Conservation (phyloP, 2,797 vertebrate genomes). For the Tolypeutes matacus region DNA sequence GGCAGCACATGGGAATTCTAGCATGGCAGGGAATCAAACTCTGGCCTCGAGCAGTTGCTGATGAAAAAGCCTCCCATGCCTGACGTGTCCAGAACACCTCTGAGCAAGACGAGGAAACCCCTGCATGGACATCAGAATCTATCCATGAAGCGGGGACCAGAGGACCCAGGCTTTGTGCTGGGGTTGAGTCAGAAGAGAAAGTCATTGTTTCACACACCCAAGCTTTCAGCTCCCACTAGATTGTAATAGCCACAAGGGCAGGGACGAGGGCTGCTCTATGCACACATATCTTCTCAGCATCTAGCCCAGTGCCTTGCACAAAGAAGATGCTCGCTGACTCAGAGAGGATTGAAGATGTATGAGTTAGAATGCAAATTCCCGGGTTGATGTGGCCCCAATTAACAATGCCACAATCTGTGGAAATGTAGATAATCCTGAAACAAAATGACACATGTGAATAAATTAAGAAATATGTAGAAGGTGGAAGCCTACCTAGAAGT, state of each 20-base stretch:
- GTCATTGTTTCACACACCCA: too few species aligned
- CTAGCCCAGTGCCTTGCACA: too few species aligned
- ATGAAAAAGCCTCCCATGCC: background rate
- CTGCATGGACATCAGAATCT: background rate
- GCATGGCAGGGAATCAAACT: background rate
- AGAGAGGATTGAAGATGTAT: rapidly evolving
- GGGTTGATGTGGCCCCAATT: rapidly evolving
- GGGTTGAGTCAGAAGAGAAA: background rate
- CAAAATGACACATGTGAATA: rapidly evolving
- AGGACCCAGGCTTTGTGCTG: background rate
- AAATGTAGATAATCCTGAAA: background rate
- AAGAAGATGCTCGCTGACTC: background rate
- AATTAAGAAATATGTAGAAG: background rate
- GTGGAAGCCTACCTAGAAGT: background rate
- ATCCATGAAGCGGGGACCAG: background rate
- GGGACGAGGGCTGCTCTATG: rapidly evolving
- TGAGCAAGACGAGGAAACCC: background rate
- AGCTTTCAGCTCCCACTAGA: rapidly evolving
- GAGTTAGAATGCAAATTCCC: background rate
- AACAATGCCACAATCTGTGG: rapidly evolving
- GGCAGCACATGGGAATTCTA: background rate
- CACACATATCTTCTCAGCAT: too few species aligned
- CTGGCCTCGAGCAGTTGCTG: background rate
- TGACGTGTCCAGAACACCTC: background rate
- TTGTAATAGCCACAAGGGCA: background rate